Evolutionary conservation across 2,797 vertebrate genomes (phyloP).

Genomic region (Enteromius mattozi): DNA sequence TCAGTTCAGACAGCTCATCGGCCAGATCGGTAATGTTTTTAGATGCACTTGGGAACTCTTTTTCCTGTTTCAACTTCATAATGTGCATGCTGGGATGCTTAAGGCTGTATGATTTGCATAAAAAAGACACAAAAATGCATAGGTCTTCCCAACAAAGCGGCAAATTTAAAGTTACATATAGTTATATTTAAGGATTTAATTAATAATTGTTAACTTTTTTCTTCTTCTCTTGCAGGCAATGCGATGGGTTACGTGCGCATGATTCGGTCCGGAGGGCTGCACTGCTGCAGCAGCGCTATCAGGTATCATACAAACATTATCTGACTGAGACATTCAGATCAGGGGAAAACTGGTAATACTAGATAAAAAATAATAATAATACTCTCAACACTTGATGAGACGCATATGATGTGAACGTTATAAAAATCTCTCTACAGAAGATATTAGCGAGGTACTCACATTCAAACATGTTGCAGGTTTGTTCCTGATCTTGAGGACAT

Average conservation of each 20-base stretch:
- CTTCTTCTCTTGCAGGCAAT: conserved; percentile 80
- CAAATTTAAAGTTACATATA: background rate
- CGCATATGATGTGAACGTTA: background rate
- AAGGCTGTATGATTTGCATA: background rate
- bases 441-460: background rate
- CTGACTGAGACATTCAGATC: background rate
- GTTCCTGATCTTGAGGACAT: conserved; percentile 99
- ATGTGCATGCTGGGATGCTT: background rate
- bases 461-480: conserved; percentile 79
- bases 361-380: background rate
- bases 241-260: conserved; percentile 98
- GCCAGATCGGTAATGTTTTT: conserved; percentile 89
- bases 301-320: conserved; percentile 75
- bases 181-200: background rate
- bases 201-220: background rate
- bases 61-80: background rate
- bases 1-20: conserved; percentile 98
- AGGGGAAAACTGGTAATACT: background rate
- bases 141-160: background rate
- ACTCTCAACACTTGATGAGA: background rate
- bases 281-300: conserved; percentile 98
- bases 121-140: background rate
- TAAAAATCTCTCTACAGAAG: background rate
- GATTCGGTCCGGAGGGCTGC: conserved; percentile 98
- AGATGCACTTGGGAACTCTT: background rate